phyloP scores from a whole-genome alignment of 1,140 invertebrate genomes.

The Orchesella cincta region DNA sequence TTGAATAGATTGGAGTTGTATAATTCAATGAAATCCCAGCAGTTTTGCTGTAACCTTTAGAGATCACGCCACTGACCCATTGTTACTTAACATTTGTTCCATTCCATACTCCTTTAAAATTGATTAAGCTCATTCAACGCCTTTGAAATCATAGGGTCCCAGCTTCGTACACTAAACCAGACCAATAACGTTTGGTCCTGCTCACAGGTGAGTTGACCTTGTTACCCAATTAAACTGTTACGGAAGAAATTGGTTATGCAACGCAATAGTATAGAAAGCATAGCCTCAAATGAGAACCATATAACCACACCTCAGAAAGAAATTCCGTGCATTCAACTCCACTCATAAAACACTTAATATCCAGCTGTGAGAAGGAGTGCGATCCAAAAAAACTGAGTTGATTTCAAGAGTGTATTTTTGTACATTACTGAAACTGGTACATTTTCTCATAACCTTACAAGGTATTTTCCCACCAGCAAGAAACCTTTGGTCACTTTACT shows the following conservation, averaged over 20 bases:
- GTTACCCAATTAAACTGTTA: constrained; percentile 11
- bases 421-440: not conserved
- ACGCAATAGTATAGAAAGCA: not conserved
- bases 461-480: constrained; percentile 20
- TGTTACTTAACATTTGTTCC: too few species aligned
- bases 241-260: not conserved
- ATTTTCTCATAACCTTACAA: not conserved
- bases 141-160: too few species aligned
- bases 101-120: too few species aligned
- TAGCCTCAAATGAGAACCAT: not conserved
- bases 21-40: too few species aligned
- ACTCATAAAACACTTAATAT: constrained; percentile 17
- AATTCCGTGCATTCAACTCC: not conserved
- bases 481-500: constrained; percentile 30
- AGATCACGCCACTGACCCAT: too few species aligned
- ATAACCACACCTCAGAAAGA: constrained; percentile 9
- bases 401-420: not conserved
- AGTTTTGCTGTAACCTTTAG: too few species aligned
- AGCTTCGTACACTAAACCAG: too few species aligned
- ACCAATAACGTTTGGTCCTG: too few species aligned
- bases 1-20: too few species aligned
- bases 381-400: constrained; percentile 4
- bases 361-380: constrained; percentile 3
- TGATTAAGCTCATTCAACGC: too few species aligned
- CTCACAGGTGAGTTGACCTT: constrained; percentile 16